A percentile compares a stretch with the other conserved stretches of the same genome.
These are phyloP conservation scores for Thamnophis elegans DNA, from an alignment of 2,797 vertebrate genomes.

Conservation along the genomic window DNA sequence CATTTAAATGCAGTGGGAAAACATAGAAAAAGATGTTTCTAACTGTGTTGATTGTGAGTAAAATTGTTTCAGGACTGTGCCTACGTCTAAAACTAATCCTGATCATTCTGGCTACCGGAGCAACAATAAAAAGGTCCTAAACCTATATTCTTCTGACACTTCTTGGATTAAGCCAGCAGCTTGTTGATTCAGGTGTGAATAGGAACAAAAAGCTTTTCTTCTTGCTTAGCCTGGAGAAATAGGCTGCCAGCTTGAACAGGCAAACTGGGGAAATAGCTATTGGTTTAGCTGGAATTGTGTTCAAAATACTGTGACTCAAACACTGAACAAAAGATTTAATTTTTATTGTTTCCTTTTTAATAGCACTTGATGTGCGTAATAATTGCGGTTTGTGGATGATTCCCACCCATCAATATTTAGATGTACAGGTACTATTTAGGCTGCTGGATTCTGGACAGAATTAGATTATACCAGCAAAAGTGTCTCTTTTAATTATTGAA, in stretches of 20 bases:
- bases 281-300: not conserved
- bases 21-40: slow-evolving; percentile 12
- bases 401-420: not conserved
- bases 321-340: not conserved
- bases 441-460: not conserved
- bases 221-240: not conserved
- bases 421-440: not conserved
- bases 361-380: not conserved
- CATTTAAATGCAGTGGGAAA: slow-evolving; percentile 11
- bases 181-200: not conserved
- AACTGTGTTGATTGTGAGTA: not conserved
- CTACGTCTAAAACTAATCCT: not conserved
- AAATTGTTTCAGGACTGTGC: slow-evolving; percentile 28
- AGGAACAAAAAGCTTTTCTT: not conserved
- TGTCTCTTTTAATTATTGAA: not conserved
- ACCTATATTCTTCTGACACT: not conserved
- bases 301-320: not conserved
- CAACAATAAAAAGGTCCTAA: not conserved
- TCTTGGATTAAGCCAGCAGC: not conserved
- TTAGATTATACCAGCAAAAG: not conserved
- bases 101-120: fast-evolving
- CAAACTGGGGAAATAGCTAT: not conserved
- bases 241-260: not conserved
- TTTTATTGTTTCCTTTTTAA: not conserved
- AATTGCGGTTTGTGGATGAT: not conserved